Base-by-base conservation (phyloP, 2,797 vertebrate genomes). In the Leucoraja ocellata region DNA sequence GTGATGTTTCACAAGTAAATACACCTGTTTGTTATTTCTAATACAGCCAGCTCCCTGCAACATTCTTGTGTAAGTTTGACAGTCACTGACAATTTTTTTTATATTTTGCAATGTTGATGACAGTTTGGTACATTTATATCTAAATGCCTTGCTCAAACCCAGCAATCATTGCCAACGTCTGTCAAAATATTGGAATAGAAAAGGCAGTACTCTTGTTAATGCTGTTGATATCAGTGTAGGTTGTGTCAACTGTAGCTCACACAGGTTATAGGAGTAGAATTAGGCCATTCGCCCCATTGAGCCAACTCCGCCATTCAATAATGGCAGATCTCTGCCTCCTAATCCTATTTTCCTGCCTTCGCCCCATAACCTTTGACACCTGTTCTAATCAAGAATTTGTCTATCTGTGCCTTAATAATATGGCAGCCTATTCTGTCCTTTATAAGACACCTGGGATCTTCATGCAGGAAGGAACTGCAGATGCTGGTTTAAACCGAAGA, bases 21-120 rank as follows among this genome's bases (percentile, higher is more conserved):
- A 58, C 39, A 28, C 54, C 25, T 18, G 36, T 71, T 92, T 58
- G 39, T n/a, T 76, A 92, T 58, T 71, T 39, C 4, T 76, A 76
- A n/a, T 92, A 39, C 46, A 16, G 39, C 11, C 36, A 58, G n/a
- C 36, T 73, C 32, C 68, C 46, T 74, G 10, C 39, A 28, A 54
- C 7, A 58, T 11, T 16, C 71, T 92, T 54, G 73, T 28, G 25
- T n/a, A 76, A 92, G 36, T 25, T 58, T 28, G 90, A 92, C 90
- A 76, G 71, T 23, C 18, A 74, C 14, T 76, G 46, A 76, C 36
- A 76, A 54, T 71, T 16, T 74, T 74, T 71, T 36, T 54, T 74
- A 74, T 76, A 76, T 76, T 92, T 74, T 92, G 39, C 71, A 54
- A 54, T 92, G 25, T 74, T 92, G 39, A 73, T 92, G 90, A 92